A percentile compares a stretch with the other conserved stretches of the same genome.
Conservation (phyloP, 2,888 invertebrate species). For the Drosophila acutilabella region DNA sequence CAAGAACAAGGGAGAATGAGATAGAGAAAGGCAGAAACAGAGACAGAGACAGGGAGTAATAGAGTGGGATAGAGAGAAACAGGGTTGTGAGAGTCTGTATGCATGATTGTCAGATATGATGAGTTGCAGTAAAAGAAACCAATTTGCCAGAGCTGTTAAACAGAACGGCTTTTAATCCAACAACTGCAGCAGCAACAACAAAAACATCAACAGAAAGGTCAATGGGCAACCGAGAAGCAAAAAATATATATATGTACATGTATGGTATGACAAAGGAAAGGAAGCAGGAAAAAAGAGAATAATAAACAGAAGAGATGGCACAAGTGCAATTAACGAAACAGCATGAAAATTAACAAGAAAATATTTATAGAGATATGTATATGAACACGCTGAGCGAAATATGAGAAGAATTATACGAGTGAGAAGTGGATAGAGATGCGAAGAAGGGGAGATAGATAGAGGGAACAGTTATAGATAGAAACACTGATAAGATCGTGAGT, state of each 20-base stretch:
- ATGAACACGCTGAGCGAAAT: neutral
- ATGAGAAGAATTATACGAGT: neutral
- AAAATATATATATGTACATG: conserved; percentile 9
- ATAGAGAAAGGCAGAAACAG: neutral
- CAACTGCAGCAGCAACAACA: conserved; percentile 9
- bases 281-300: neutral
- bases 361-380: conserved; percentile 18
- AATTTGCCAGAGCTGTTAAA: conserved; percentile 72
- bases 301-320: conserved; percentile 24
- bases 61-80: neutral
- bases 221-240: conserved; percentile 35
- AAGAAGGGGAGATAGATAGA: no score
- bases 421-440: no score
- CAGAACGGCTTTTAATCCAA: conserved; percentile 60
- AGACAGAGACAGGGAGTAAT: neutral
- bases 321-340: conserved; percentile 55
- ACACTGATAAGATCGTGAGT: no score
- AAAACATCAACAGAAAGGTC: conserved; percentile 32
- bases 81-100: neutral
- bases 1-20: neutral
- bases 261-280: neutral
- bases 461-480: no score
- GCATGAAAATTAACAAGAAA: conserved; percentile 34
- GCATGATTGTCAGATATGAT: conserved; percentile 44
- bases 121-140: conserved; percentile 71